Evolutionary conservation across 1,140 invertebrate species (phyloP), one percentile per base, ranked within the genome.

Genomic region (Episyrphus balteatus): DNA sequence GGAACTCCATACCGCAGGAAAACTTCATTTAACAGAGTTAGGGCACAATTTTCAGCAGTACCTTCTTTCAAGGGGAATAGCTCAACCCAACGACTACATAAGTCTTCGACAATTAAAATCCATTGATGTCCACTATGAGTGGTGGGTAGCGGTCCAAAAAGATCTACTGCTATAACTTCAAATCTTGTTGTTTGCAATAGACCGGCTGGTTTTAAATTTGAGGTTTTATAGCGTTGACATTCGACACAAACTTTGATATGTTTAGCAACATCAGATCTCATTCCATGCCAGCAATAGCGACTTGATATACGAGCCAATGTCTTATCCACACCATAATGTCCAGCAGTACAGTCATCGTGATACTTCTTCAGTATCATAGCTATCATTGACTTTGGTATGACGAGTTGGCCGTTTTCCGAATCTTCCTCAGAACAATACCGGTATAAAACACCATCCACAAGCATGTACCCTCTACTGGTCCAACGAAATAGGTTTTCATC

Each of bases 1-100:
- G 65, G 59, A 8, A 60, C 13, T 6, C 69, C 66, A 50, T 62
- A 70, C 14, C 67, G 51, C 10, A 70, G 38, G 46, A 69, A 52
- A 19, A 70, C 38, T 51, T 70, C 62, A 14, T 66, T 50, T 3
- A 68, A 41, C 0, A 70, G 34, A 2, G 15, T 49, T 15, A 39
- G 13, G n/a, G 61, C 59, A 50, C 61, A 68, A 6, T 39, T 43
- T 45, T 59, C 56, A 8, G 55, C 59, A 9, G 58, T 66, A 8
- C 66, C 66, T 19, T 43, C 15, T n/a, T 42, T 17, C 32, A 68
- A 17, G 0, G 66, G 38, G 30, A 59, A 58, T 12, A 66, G 32
- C 43, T 69, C 62, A 3, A 70, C 56, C 59, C 36, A 37, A 14
- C 36, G 13, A 37, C 36, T 37, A 37, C 13, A 48, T 1, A 51